Percentiles rank a stretch among this genome's conserved stretches.
Evolutionary conservation across 2,113 vertebrate species (phyloP).

Genomic region (Caloenas nicobarica): DNA sequence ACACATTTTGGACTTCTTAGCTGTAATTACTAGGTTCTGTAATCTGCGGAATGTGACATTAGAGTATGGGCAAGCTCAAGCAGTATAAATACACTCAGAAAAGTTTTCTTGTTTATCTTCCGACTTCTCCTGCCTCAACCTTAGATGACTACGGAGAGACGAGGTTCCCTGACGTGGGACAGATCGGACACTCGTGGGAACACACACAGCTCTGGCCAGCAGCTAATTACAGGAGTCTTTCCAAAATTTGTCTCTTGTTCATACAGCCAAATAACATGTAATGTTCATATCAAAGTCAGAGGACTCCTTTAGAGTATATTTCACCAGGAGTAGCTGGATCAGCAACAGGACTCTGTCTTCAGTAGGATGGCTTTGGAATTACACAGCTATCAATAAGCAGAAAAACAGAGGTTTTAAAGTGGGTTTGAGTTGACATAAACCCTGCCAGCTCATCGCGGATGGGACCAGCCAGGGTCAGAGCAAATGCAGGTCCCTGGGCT

Average conservation of each 20-base stretch:
- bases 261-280: fast-evolving
- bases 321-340: not conserved
- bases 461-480: not conserved
- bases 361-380: not conserved
- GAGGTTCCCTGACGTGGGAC: not conserved
- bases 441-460: not conserved
- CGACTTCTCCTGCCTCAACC: not conserved
- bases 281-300: fast-evolving
- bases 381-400: not conserved
- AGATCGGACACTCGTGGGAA: not conserved
- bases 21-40: constrained; percentile 43
- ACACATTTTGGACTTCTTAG: constrained; percentile 32
- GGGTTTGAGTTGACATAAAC: not conserved
- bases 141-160: not conserved
- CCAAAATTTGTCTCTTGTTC: not conserved
- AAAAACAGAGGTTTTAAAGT: not conserved
- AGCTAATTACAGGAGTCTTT: not conserved
- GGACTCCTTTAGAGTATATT: not conserved
- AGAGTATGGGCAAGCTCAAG: not conserved
- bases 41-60: not conserved
- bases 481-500: not conserved
- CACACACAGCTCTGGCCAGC: not conserved
- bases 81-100: not conserved
- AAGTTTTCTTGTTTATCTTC: not conserved
- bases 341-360: not conserved